Conservation (phyloP, 2,888 invertebrate species). For the Sipha maydis region DNA sequence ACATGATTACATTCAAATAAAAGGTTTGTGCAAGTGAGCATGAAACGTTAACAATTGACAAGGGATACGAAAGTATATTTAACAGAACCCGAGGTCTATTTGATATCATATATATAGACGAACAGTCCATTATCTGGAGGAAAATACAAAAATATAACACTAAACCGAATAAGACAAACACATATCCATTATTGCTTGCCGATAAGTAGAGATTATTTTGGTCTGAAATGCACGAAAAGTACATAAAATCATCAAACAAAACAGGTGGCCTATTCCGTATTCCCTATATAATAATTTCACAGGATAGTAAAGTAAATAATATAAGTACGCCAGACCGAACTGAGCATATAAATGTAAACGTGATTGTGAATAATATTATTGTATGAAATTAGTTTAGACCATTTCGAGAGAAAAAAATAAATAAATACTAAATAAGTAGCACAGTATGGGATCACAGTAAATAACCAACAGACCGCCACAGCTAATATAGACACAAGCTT, state of each 20-base stretch:
- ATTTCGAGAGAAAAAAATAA: background rate
- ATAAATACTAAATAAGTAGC: background rate
- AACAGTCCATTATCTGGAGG: background rate
- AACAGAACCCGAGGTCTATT: background rate
- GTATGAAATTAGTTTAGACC: background rate
- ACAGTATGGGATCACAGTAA: background rate
- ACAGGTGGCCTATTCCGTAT: background rate
- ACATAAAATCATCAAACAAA: background rate
- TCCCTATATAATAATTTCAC: background rate
- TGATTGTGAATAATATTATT: background rate
- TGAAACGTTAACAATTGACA: background rate
- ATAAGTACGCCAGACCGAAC: background rate
- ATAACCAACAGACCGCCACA: background rate
- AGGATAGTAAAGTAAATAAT: background rate
- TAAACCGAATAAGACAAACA: background rate
- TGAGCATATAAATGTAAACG: background rate
- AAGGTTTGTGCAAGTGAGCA: background rate
- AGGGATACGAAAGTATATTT: background rate
- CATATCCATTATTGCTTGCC: background rate
- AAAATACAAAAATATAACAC: background rate
- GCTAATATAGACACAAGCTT: background rate
- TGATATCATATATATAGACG: background rate
- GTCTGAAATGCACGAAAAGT: background rate
- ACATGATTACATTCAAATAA: background rate
- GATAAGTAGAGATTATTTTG: background rate